phyloP scores from a whole-genome alignment of 2,797 vertebrate genomes.

The Aphelocoma californica region DNA sequence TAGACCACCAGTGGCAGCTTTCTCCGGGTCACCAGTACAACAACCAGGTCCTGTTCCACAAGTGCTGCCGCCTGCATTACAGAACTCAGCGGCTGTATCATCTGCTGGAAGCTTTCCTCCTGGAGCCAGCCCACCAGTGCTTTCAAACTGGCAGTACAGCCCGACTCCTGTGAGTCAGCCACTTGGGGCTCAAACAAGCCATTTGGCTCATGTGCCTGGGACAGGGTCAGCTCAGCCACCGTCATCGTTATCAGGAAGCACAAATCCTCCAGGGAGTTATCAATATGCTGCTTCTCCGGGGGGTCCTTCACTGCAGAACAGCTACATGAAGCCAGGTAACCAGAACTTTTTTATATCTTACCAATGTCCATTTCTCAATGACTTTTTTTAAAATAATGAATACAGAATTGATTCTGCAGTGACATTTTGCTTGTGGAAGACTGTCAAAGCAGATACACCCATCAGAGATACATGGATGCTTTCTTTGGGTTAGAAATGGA shows the following conservation, averaged over 20 bases:
- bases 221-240: conserved; percentile 58
- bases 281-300: conserved; percentile 76
- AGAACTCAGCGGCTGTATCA: conserved; percentile 77
- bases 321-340: conserved; percentile 85
- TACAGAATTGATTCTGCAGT: neutral
- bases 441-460: neutral
- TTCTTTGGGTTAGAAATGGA: neutral
- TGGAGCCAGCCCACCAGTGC: conserved; percentile 68
- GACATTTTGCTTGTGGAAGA: neutral
- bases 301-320: conserved; percentile 77
- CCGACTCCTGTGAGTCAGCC: conserved; percentile 59
- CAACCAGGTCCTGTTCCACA: conserved; percentile 69
- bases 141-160: conserved; percentile 83
- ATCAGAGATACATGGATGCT: neutral
- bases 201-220: conserved; percentile 68
- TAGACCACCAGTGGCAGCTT: conserved; percentile 76
- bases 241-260: conserved; percentile 52
- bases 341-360: neutral
- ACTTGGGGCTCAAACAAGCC: conserved; percentile 72
- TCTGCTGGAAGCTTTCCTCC: conserved; percentile 78
- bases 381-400: neutral
- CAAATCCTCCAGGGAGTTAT: conserved; percentile 71
- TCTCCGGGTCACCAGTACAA: conserved; percentile 73
- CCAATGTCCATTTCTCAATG: accelerated
- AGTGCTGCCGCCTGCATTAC: conserved; percentile 67